A percentile compares a stretch with the other conserved stretches of the same genome.
Evolutionary conservation across 1,140 invertebrate genomes (phyloP).

Genomic region (Lucilia sericata): DNA sequence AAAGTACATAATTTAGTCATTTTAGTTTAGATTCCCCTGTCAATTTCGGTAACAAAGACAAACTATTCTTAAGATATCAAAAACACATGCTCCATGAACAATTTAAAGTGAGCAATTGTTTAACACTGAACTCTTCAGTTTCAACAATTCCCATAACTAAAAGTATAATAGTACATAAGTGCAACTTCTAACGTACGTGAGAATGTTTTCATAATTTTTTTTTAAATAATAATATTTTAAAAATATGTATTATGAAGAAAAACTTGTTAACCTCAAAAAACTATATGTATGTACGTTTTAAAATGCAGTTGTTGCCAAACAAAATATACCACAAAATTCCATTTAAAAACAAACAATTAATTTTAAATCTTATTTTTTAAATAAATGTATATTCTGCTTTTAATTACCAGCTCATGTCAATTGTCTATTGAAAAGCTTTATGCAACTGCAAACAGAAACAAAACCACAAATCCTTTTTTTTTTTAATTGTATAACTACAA

Average conservation of each 20-base stretch:
- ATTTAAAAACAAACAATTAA: background rate
- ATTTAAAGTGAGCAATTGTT: background rate
- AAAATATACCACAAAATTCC: background rate
- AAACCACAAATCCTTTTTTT: background rate
- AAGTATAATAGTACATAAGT: background rate
- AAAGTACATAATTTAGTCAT: background rate
- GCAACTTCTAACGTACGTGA: background rate
- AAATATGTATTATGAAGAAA: too few relatives aligned
- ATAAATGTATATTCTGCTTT: background rate
- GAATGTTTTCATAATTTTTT: too few relatives aligned
- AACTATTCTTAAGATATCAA: background rate
- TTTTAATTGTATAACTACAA: background rate
- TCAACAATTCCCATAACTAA: background rate
- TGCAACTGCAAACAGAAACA: background rate
- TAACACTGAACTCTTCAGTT: background rate
- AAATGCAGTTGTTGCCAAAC: background rate
- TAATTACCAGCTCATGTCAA: background rate
- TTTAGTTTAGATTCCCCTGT: background rate
- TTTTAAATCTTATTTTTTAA: background rate
- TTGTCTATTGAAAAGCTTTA: background rate
- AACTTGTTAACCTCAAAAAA: background rate
- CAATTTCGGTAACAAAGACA: too few relatives aligned
- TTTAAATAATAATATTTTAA: too few relatives aligned
- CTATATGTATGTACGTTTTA: too few relatives aligned
- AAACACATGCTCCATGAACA: background rate